A percentile compares a stretch with the other conserved stretches of the same genome.
Conservation (phyloP, 2,797 vertebrate genomes). For the Etheostoma nigrum region DNA sequence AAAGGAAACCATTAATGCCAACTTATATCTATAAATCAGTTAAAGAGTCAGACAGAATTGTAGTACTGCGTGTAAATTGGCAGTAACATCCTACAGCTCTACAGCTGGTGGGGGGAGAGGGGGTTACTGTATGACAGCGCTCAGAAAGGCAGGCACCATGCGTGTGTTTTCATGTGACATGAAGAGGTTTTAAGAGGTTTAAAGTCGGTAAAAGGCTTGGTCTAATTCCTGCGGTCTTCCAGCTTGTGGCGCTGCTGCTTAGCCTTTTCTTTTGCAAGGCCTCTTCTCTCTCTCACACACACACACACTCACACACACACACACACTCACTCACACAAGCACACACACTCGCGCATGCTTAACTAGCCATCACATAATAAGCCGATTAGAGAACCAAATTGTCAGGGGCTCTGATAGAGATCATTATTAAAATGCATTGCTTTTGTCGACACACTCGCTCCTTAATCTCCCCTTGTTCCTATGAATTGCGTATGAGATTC, state of each 20-base stretch:
- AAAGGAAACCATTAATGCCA: neutral
- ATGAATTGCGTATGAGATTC: conserved; percentile 97
- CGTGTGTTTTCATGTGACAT: neutral
- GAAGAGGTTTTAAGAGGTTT: neutral
- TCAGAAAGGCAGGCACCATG: neutral
- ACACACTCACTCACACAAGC: conserved; percentile 60
- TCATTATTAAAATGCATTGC: conserved; percentile 94
- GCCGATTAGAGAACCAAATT: conserved; percentile 92
- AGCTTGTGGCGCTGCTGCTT: conserved; percentile 64
- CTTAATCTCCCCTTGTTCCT: conserved; percentile 97
- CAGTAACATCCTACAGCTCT: neutral
- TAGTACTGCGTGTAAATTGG: neutral
- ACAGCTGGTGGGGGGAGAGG: neutral
- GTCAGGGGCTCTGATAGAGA: conserved; percentile 89
- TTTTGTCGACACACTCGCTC: conserved; percentile 92
- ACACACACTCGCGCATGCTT: conserved; percentile 77
- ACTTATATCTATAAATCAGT: neutral
- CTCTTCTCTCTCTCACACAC: neutral
- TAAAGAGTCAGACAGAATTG: too few species aligned
- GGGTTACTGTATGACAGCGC: too few species aligned
- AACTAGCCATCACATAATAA: conserved; percentile 93
- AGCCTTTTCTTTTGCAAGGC: conserved; percentile 35
- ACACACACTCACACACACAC: conserved; percentile 6
- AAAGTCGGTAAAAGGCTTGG: neutral
- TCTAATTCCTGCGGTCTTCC: conserved; percentile 53